Conservation (phyloP, 2,113 vertebrate genomes). For the Turnix velox region DNA sequence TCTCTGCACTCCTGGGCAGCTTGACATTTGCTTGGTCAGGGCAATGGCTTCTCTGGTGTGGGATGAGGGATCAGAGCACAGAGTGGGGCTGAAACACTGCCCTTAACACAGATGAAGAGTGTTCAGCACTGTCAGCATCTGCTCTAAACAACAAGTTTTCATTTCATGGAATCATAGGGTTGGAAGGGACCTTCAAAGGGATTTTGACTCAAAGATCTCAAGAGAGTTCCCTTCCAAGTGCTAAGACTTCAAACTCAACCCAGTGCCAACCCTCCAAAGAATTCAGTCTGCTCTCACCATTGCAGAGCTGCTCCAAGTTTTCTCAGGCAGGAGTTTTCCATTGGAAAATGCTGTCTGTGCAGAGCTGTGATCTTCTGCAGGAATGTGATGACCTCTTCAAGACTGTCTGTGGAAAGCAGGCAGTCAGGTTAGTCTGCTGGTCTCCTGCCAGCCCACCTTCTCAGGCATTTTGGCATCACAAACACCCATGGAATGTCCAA, state of each 20-base stretch:
- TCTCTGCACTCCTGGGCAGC: not conserved
- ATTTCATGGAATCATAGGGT: too few relatives aligned
- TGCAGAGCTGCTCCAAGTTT: not conserved
- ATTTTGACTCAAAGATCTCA: too few relatives aligned
- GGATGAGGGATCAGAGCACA: not conserved
- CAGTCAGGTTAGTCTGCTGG: not conserved
- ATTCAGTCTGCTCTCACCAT: not conserved
- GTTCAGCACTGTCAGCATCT: not conserved
- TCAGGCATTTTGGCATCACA: not conserved
- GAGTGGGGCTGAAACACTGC: not conserved
- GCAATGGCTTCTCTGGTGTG: accelerated
- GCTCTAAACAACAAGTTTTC: not conserved
- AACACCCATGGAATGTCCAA: not conserved
- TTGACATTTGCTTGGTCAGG: not conserved
- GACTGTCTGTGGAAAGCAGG: not conserved
- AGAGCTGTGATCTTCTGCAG: not conserved
- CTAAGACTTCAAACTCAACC: not conserved
- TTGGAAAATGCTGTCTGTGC: not conserved
- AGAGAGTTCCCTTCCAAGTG: too few relatives aligned
- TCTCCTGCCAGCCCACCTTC: not conserved
- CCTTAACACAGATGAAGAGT: not conserved
- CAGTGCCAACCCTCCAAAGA: not conserved
- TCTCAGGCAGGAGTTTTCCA: not conserved
- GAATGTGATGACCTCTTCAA: not conserved
- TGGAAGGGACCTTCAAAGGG: too few relatives aligned